Conservation (phyloP, 2,888 invertebrate genomes). For the Synanthedon formicaeformis region DNA sequence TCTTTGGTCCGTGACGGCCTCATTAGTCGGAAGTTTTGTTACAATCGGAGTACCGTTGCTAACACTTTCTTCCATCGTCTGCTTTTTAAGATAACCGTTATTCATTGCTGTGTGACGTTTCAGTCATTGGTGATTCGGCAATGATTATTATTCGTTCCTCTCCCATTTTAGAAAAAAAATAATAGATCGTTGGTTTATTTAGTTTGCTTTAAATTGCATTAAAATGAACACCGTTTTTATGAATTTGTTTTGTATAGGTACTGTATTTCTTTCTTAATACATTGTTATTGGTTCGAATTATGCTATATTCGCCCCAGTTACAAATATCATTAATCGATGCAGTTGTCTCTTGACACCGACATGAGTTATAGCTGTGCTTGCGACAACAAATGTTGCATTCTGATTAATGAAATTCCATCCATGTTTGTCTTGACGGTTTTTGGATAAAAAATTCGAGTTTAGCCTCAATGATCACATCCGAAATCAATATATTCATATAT, state of each 20-base stretch:
- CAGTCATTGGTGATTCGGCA: neutral
- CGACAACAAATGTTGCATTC: neutral
- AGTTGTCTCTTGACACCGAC: neutral
- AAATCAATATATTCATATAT: too few relatives aligned
- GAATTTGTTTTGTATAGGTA: too few relatives aligned
- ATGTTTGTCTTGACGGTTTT: too few relatives aligned
- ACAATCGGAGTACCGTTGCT: conserved; percentile 49
- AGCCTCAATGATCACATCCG: too few relatives aligned
- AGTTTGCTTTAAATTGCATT: too few relatives aligned
- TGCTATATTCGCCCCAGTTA: neutral
- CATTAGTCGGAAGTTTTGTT: conserved; percentile 38
- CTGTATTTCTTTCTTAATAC: conserved; percentile 8
- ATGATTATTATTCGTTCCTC: conserved; percentile 4
- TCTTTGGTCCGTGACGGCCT: conserved; percentile 28
- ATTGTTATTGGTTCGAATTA: conserved; percentile 40
- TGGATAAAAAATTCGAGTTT: too few relatives aligned
- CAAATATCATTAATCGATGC: neutral
- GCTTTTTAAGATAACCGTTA: conserved; percentile 16
- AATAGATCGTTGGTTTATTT: too few relatives aligned
- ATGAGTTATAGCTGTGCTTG: neutral
- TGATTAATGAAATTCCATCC: too few relatives aligned
- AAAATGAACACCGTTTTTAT: too few relatives aligned
- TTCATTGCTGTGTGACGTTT: conserved; percentile 4
- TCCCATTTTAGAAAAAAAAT: conserved; percentile 1
- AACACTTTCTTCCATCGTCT: conserved; percentile 33